Percentiles rank a stretch among this genome's conserved stretches.
phyloP scores from a whole-genome alignment of 1,140 invertebrate species.

The Vanessa tameamea region DNA sequence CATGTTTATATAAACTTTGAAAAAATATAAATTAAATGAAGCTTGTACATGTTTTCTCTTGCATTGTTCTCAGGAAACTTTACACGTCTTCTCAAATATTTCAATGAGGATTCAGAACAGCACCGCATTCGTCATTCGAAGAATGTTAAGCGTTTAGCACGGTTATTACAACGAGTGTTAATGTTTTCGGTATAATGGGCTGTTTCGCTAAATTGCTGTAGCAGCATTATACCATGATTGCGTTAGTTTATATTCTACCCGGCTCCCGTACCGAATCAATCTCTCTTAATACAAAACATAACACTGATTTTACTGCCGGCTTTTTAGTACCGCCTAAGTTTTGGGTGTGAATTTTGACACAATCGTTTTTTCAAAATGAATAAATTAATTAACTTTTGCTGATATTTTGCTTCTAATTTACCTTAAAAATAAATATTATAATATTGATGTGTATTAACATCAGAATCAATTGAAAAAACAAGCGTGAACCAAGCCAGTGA shows the following conservation, averaged over 20 bases:
- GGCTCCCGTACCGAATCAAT: slow-evolving; percentile 28
- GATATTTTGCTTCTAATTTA: too few relatives aligned
- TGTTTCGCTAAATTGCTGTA: slow-evolving; percentile 38
- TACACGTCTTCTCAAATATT: not conserved
- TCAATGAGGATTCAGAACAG: not conserved
- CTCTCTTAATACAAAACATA: slow-evolving; percentile 24
- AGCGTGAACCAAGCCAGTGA: too few relatives aligned
- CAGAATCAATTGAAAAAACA: too few relatives aligned
- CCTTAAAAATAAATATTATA: too few relatives aligned
- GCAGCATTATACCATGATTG: slow-evolving; percentile 26
- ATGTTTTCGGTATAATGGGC: slow-evolving; percentile 35
- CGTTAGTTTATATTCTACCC: slow-evolving; percentile 26
- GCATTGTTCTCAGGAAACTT: not conserved
- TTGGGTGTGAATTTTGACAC: slow-evolving; percentile 7
- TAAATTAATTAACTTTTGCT: not conserved
- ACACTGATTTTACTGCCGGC: slow-evolving; percentile 23
- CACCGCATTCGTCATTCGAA: slow-evolving; percentile 17
- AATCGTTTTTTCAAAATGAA: not conserved
- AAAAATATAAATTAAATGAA: not conserved
- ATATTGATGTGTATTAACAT: too few relatives aligned
- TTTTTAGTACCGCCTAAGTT: slow-evolving; percentile 12
- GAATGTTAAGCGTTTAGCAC: slow-evolving; percentile 23
- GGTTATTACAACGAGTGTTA: slow-evolving; percentile 31
- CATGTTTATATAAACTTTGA: too few relatives aligned
- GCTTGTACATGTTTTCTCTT: not conserved